phyloP scores from a whole-genome alignment of 1,140 invertebrate genomes.

The Portunus trituberculatus region DNA sequence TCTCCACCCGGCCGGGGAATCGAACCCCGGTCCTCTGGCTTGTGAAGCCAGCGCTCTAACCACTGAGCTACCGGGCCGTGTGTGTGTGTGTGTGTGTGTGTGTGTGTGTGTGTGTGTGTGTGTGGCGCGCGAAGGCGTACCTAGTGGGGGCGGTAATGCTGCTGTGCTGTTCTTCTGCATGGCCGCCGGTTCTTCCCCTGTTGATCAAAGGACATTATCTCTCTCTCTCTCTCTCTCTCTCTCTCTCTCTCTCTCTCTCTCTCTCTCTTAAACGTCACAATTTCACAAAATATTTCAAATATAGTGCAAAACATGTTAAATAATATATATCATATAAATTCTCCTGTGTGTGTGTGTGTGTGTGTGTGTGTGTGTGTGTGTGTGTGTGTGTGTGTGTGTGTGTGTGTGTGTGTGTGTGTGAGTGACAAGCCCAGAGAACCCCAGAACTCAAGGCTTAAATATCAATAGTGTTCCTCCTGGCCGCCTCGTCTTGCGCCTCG shows the following conservation, averaged over 20 bases:
- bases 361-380: not conserved
- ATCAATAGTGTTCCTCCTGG: too few relatives aligned
- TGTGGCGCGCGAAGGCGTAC: not conserved
- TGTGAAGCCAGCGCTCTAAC: too few relatives aligned
- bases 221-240: conserved; percentile 54
- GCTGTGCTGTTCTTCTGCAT: conserved; percentile 30
- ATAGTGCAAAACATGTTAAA: too few relatives aligned
- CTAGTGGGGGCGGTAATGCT: not conserved
- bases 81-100: conserved; percentile 21
- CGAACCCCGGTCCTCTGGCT: too few relatives aligned
- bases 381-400: too few relatives aligned
- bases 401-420: too few relatives aligned
- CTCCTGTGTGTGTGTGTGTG: not conserved
- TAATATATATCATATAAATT: too few relatives aligned
- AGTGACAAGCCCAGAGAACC: too few relatives aligned
- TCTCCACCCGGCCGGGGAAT: too few relatives aligned
- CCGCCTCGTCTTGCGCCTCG: too few relatives aligned
- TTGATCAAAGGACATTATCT: not conserved
- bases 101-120: not conserved
- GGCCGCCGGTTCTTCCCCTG: not conserved
- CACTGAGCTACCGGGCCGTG: not conserved
- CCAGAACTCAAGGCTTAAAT: too few relatives aligned
- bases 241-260: conserved; percentile 55
- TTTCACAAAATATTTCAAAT: not conserved
- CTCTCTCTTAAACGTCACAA: not conserved